Evolutionary conservation across 64 coral and sea anemone genomes (phyloP).

Genomic region (Stylophora pistillata): DNA sequence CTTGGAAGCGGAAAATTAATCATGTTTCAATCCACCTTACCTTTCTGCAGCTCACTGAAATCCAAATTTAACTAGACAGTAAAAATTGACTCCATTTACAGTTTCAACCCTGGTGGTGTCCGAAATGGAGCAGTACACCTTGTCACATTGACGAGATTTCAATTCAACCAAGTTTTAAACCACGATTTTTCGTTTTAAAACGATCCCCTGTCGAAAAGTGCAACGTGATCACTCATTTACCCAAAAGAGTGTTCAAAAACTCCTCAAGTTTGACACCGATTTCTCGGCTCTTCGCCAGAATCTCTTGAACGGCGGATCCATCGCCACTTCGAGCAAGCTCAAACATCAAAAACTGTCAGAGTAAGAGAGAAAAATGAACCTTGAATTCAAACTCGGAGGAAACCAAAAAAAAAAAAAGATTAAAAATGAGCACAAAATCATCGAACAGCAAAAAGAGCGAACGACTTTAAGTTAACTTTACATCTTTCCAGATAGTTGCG

Average conservation of each 20-base stretch:
- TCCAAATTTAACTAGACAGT: not conserved
- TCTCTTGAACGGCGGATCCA: conserved; percentile 53
- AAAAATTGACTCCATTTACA: not conserved
- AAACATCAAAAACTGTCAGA: conserved; percentile 98
- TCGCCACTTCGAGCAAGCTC: conserved; percentile 73
- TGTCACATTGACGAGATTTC: not conserved
- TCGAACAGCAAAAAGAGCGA: conserved; percentile 7
- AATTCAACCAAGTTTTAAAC: not conserved
- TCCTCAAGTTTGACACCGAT: conserved; percentile 77
- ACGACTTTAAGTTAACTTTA: conserved; percentile 52
- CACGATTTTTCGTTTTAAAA: not conserved
- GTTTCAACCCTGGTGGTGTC: not conserved
- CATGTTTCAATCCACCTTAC: not conserved
- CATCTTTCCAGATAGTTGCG: conserved; percentile 99
- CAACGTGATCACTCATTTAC: conserved; percentile 30
- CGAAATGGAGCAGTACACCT: not conserved
- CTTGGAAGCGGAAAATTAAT: no score
- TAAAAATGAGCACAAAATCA: conserved; percentile 2
- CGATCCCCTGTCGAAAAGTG: not conserved
- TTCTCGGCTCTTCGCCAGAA: conserved; percentile 53
- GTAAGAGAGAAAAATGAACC: conserved; percentile 21
- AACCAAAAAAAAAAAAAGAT: not conserved
- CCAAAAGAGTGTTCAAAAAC: conserved; percentile 68
- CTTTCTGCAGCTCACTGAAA: not conserved
- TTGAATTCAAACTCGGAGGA: not conserved